Evolutionary conservation across 2,797 vertebrate species (phyloP), one percentile per base, ranked within the genome.

Genomic region (Tolypeutes matacus): DNA sequence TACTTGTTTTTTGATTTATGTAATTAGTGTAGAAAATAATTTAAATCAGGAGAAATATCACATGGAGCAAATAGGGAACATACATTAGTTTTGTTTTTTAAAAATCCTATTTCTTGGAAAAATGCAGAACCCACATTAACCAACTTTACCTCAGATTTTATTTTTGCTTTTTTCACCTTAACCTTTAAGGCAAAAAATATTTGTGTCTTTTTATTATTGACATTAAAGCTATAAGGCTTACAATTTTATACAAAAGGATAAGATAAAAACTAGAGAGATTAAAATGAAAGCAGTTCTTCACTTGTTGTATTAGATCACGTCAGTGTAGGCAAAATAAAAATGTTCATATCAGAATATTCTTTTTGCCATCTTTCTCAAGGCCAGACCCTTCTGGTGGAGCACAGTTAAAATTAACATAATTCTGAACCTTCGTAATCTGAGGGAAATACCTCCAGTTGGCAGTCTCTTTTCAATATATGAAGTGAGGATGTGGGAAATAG

Each of bases 251-350:
- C 56, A 83, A 83, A 81, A 84, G 11, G 13, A 20, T 89, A 86
- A 75, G 92, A 88, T 70, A 58, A 78, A 69, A 76, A 42, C 56
- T 46, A 0, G 15, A 34, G 34, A 80, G 82, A 90, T 80, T 46
- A 90, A 53, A 69, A 51, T 78, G 64, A 94, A 85, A 91, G 60
- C 31, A 65, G 11, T 70, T 69, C 60, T 88, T 1, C 39, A 67
- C 46, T 76, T 62, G 69, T 75, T 93, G 98, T 98, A 98, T 98
- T 98, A 98, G 98, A 98, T 98, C 98, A 98, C 98, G 98, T 97
- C 97, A 97, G 98, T 98, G 98, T 98, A 98, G 98, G 98, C 99
- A 99, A 99, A 98, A 98, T 98, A 98, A 98, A 98, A 98, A 98
- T 95, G 96, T 97, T 97, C 95, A 73, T 97, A 97, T 98, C 98